These are phyloP conservation scores for Aphelenchoides fujianensis DNA, from an alignment of 1,140 invertebrate species.

Conservation along the genomic window DNA sequence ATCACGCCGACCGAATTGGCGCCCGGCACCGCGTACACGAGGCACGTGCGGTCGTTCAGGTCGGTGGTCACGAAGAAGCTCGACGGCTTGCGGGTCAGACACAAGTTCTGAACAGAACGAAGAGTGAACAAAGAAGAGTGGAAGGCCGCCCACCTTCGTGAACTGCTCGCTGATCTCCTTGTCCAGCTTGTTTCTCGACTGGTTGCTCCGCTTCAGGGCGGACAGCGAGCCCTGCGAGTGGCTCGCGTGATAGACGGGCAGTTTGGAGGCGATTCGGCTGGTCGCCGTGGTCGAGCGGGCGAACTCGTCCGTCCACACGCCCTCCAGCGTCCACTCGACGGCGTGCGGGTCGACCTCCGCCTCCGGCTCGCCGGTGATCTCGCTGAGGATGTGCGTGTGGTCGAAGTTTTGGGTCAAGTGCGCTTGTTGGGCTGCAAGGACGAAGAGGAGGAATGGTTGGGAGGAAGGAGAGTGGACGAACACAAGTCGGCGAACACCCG, in stretches of 20 bases:
- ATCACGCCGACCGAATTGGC: constrained; percentile 1
- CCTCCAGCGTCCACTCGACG: constrained; percentile 8
- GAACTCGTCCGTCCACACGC: constrained; percentile 14
- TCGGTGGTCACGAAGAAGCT: neutral
- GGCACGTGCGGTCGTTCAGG: neutral
- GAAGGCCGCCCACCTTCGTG: neutral
- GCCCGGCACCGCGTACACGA: neutral
- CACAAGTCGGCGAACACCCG: neutral
- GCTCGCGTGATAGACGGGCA: neutral
- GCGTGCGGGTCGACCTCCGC: constrained; percentile 10
- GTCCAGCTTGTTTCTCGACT: constrained; percentile 8
- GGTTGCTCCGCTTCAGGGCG: neutral
- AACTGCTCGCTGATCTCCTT: constrained; percentile 15
- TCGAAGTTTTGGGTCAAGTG: neutral
- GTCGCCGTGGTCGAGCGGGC: neutral
- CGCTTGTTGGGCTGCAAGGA: too few species aligned
- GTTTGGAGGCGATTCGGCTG: constrained; percentile 15
- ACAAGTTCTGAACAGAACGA: neutral
- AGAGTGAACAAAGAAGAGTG: neutral
- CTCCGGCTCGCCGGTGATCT: constrained; percentile 11
- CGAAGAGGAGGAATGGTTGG: neutral
- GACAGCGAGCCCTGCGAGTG: neutral
- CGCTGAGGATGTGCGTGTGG: neutral
- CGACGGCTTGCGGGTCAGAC: neutral
- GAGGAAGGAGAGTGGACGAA: neutral